Percentiles rank a stretch among this genome's conserved stretches.
phyloP scores from a whole-genome alignment of 2,113 vertebrate genomes.

The Indri indri region DNA sequence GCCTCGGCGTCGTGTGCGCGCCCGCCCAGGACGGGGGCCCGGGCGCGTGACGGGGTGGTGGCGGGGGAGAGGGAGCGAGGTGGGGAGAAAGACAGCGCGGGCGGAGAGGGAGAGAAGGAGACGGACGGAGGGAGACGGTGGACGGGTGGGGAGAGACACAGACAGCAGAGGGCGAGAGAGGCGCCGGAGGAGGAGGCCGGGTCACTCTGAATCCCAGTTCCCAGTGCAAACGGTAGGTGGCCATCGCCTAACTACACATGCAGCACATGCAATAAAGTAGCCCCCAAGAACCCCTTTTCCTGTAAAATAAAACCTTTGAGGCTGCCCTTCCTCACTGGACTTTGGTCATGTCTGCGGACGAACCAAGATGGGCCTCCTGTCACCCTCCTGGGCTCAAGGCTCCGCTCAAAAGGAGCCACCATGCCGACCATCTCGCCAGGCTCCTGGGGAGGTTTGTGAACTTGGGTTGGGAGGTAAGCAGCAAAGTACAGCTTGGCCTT shows the following conservation, averaged over 20 bases:
- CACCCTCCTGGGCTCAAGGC: neutral
- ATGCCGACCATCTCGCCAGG: neutral
- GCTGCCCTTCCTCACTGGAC: neutral
- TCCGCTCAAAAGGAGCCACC: too few species aligned
- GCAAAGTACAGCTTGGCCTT: accelerated
- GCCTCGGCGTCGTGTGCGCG: constrained; percentile 82
- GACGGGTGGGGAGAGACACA: neutral
- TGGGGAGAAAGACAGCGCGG: too few species aligned
- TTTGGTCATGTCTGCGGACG: neutral
- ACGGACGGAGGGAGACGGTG: neutral
- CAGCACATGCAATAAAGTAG: neutral
- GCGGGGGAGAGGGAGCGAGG: neutral
- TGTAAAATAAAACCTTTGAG: neutral
- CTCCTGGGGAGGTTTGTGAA: accelerated
- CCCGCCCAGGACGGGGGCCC: constrained; percentile 81
- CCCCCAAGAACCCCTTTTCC: neutral
- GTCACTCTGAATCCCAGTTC: neutral
- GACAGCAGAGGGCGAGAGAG: neutral
- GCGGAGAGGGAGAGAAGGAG: too few species aligned
- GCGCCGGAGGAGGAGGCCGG: too few species aligned
- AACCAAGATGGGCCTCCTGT: neutral
- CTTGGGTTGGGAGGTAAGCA: neutral
- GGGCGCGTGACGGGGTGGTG: neutral
- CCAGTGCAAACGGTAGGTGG: neutral
- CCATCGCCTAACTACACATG: neutral